These are phyloP conservation scores for Drosophila kambysellisi DNA, from an alignment of 2,888 invertebrate genomes.

Conservation along the genomic window DNA sequence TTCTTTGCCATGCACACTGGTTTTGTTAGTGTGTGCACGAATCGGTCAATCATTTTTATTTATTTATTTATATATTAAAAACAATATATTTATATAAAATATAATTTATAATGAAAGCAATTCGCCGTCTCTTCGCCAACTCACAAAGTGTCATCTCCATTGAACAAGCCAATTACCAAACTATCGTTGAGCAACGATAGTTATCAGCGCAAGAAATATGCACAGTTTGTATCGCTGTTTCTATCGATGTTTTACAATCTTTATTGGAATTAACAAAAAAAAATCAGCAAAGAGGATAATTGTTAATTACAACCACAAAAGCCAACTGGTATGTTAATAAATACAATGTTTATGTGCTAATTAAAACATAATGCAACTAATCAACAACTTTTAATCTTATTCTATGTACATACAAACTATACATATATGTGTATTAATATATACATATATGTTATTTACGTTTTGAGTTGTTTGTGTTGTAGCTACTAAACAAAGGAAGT, in stretches of 20 bases:
- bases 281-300: background rate
- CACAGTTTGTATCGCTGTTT: background rate
- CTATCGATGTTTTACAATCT: constrained; percentile 21
- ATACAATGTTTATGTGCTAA: background rate
- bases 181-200: background rate
- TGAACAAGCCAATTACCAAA: background rate
- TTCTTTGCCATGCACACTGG: background rate
- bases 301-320: constrained; percentile 4
- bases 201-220: background rate
- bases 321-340: background rate
- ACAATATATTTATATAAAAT: background rate
- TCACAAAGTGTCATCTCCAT: constrained; percentile 8
- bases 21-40: background rate
- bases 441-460: constrained; percentile 14
- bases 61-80: background rate
- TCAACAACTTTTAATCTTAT: background rate
- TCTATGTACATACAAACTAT: background rate
- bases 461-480: constrained; percentile 5
- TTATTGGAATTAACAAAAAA: constrained; percentile 9
- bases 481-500: background rate
- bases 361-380: background rate
- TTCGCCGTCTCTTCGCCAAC: background rate
- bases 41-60: background rate
- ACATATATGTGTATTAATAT: background rate
- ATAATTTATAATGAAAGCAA: background rate